These are phyloP conservation scores for Cremastinae sp. DNA, from an alignment of 2,888 invertebrate species.

Conservation along the genomic window DNA sequence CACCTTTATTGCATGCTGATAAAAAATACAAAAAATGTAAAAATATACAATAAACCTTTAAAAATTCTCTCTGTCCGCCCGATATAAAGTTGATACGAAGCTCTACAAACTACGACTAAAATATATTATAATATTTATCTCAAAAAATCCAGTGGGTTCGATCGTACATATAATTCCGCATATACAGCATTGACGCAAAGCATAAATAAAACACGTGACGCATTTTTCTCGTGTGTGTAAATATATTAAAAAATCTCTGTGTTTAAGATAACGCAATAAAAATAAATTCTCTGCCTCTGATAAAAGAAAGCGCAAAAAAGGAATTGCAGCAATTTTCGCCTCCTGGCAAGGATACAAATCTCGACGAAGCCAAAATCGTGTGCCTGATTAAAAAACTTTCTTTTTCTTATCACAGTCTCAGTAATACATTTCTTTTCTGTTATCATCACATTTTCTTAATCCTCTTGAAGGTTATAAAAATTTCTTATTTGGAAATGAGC, in stretches of 20 bases:
- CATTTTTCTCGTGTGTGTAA: background rate
- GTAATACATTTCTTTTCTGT: constrained; percentile 40
- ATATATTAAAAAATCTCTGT: constrained; percentile 49
- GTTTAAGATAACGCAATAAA: constrained; percentile 55
- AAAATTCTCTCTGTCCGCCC: constrained; percentile 6
- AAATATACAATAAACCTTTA: constrained; percentile 34
- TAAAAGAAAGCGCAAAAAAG: constrained; percentile 36
- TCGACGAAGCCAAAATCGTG: constrained; percentile 55
- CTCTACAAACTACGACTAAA: background rate
- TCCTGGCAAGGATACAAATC: constrained; percentile 47
- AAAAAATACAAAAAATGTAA: constrained; percentile 54
- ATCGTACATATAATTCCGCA: too few relatives aligned
- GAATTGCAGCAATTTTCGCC: constrained; percentile 51
- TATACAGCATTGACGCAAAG: too few relatives aligned
- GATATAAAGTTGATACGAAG: constrained; percentile 3
- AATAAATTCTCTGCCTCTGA: constrained; percentile 44
- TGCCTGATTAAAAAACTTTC: constrained; percentile 39
- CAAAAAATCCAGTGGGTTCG: too few relatives aligned
- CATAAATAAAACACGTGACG: too few relatives aligned
- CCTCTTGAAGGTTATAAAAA: background rate
- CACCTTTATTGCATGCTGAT: constrained; percentile 62
- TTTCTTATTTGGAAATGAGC: too few relatives aligned
- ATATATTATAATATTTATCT: constrained; percentile 50
- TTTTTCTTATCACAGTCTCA: constrained; percentile 55
- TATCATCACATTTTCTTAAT: constrained; percentile 24